Evolutionary conservation across 2,113 vertebrate species (phyloP).

Genomic region (Rhinichthys klamathensis): DNA sequence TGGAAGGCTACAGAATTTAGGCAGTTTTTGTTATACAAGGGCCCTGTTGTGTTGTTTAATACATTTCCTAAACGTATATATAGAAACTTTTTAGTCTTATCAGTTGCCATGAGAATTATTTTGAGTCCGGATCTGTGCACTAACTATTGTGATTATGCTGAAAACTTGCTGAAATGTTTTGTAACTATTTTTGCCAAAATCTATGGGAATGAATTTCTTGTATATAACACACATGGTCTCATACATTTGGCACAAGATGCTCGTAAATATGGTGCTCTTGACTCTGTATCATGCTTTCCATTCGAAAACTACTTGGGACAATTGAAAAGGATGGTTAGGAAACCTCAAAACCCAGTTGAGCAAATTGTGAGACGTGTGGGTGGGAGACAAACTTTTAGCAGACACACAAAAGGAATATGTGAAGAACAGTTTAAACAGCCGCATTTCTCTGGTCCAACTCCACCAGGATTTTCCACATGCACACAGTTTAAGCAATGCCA

Average conservation of each 20-base stretch:
- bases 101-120: background rate
- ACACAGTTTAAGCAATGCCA: slow-evolving; percentile 11
- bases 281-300: background rate
- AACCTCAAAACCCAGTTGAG: slow-evolving; percentile 16
- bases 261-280: background rate
- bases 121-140: slow-evolving; percentile 1
- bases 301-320: background rate
- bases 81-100: background rate
- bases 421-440: slow-evolving; percentile 9
- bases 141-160: slow-evolving; percentile 13
- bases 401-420: background rate
- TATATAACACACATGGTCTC: background rate
- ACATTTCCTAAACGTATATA: background rate
- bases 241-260: slow-evolving; percentile 15
- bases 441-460: slow-evolving; percentile 12
- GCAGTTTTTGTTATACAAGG: background rate
- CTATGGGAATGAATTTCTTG: background rate
- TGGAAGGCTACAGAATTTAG: slow-evolving; percentile 1
- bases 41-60: background rate
- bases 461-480: background rate
- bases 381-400: slow-evolving; percentile 1
- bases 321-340: background rate
- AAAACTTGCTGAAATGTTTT: background rate
- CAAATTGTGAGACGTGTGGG: slow-evolving; percentile 1
- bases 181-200: background rate